phyloP scores from a whole-genome alignment of 2,888 invertebrate genomes.

The Papilio gigon region DNA sequence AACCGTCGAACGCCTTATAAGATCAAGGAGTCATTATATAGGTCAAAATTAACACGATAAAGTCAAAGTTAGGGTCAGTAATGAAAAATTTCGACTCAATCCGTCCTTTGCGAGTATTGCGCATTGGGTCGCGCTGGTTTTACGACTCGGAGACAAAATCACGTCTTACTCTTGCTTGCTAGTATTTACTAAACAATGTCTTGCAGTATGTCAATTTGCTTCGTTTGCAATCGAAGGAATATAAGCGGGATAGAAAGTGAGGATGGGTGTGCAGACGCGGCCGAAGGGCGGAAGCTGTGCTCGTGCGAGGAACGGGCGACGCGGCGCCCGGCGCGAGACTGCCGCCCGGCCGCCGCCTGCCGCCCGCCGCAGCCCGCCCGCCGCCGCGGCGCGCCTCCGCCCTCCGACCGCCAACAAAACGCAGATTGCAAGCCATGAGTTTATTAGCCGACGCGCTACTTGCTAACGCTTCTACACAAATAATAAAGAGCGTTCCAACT shows the following conservation, averaged over 20 bases:
- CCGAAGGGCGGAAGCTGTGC: slow-evolving; percentile 56
- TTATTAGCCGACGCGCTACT: slow-evolving; percentile 79
- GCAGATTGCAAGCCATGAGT: slow-evolving; percentile 74
- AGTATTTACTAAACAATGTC: slow-evolving; percentile 39
- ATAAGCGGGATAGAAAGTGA: slow-evolving; percentile 31
- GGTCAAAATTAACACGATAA: not conserved
- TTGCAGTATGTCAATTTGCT: slow-evolving; percentile 30
- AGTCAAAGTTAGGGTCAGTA: slow-evolving; percentile 46
- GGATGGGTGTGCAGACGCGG: slow-evolving; percentile 49
- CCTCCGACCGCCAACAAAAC: slow-evolving; percentile 72
- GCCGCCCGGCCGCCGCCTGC: slow-evolving; percentile 60
- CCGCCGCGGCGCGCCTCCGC: slow-evolving; percentile 55
- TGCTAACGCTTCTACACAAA: slow-evolving; percentile 67
- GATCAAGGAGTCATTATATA: not conserved
- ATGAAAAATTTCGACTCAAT: slow-evolving; percentile 58
- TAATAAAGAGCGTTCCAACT: slow-evolving; percentile 42
- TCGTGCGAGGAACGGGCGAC: slow-evolving; percentile 68
- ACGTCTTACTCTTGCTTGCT: slow-evolving; percentile 48
- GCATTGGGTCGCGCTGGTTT: slow-evolving; percentile 77
- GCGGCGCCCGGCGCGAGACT: slow-evolving; percentile 80
- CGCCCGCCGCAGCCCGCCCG: slow-evolving; percentile 65
- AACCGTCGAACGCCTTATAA: not conserved
- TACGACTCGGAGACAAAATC: slow-evolving; percentile 58
- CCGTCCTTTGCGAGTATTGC: slow-evolving; percentile 71
- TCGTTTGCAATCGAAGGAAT: slow-evolving; percentile 30